Base-by-base conservation (phyloP, 2,888 invertebrate species). In the Cantharis lateralis region DNA sequence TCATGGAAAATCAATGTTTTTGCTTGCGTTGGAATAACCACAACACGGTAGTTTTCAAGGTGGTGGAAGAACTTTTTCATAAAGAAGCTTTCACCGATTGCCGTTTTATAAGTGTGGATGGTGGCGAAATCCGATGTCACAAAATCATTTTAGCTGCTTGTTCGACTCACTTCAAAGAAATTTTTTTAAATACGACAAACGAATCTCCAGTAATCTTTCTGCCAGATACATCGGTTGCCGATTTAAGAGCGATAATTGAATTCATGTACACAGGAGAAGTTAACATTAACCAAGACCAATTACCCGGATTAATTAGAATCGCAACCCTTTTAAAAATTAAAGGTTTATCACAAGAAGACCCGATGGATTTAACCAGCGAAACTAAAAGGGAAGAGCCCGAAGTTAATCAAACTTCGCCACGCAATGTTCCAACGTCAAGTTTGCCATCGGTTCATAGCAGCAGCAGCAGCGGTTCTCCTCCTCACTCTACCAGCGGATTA, bases 181-280 rank as follows among this genome's bases (percentile, higher is more conserved):
- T 92, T 4, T 91, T 93, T 85, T 89, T 90, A 75, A 90, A 90
- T 68, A 87, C 92, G 66, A 90, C 91, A 0, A 91, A 91, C 84
- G 90, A 91, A 73, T 91, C 93, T 83, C 91, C 93, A 0, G 91
- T 92, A 71, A 91, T 93, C 66, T 91, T 93, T 1, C 87, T 93
- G 15, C 92, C 92, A 84, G 93, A 93, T 82, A 95, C 97, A 0
- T 94, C 94, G 82, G 94, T 94, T 82, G 91, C 92, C 68, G 96
- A 97, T 87, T 95, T 97, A 90, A 94, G 95, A 81, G 95, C 96
- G 0, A 93, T 97, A 13, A 90, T 97, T 18, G 96, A 97, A 85
- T 97, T 96, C 87, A 97, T 97, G 96, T 97, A 97, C 87, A 93
- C 94, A 26, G 97, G 97, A 0, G 96, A 97, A 88, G 96, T 96